phyloP scores from a whole-genome alignment of 2,888 invertebrate species.

The Hypercompe scribonia region DNA sequence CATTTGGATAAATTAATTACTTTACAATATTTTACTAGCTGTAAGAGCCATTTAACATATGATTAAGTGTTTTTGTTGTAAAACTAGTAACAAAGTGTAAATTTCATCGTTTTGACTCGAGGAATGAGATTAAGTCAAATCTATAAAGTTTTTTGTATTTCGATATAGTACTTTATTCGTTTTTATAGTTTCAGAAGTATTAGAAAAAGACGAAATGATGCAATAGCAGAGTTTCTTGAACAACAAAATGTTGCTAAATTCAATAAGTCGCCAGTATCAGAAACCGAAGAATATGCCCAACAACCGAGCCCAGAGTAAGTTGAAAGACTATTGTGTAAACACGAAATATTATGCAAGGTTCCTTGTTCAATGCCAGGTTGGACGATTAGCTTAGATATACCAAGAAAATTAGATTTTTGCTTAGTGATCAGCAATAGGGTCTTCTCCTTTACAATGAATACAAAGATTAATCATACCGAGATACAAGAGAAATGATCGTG shows the following conservation, averaged over 20 bases:
- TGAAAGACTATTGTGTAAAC: too few relatives aligned
- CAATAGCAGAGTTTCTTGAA: not conserved
- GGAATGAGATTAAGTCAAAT: not conserved
- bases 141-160: not conserved
- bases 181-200: not conserved
- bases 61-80: too few relatives aligned
- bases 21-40: not conserved
- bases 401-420: too few relatives aligned
- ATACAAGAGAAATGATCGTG: too few relatives aligned
- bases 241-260: not conserved
- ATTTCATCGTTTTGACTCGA: not conserved
- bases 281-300: not conserved
- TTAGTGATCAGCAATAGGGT: too few relatives aligned
- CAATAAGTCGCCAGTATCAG: not conserved
- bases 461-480: too few relatives aligned
- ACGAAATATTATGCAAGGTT: too few relatives aligned
- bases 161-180: not conserved
- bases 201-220: not conserved
- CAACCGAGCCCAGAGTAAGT: not conserved
- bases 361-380: too few relatives aligned
- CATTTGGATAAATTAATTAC: not conserved
- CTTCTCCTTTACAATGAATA: too few relatives aligned
- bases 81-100: not conserved
- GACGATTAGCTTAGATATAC: too few relatives aligned
- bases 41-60: not conserved